These are phyloP conservation scores for Drosophila ogumai DNA, from an alignment of 1,140 invertebrate genomes.

Conservation along the genomic window DNA sequence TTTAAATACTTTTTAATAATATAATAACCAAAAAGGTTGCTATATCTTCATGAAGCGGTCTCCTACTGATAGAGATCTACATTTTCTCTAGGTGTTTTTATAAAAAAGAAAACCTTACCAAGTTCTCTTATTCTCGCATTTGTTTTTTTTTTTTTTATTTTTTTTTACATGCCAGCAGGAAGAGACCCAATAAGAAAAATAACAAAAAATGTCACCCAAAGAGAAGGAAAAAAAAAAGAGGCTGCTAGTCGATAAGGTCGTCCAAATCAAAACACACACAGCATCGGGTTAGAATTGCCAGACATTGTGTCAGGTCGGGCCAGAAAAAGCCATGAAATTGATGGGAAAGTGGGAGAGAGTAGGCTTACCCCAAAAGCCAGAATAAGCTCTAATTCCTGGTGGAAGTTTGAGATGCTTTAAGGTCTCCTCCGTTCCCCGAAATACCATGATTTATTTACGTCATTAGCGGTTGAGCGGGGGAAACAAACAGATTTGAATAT, in stretches of 20 bases:
- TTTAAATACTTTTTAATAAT: neutral
- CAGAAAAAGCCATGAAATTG: conserved; percentile 1
- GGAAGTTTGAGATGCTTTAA: conserved; percentile 4
- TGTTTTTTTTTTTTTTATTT: conserved; percentile 4
- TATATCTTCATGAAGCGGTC: neutral
- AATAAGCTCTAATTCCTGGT: conserved; percentile 34
- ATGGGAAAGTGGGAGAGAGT: conserved; percentile 7
- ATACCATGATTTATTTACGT: conserved; percentile 35
- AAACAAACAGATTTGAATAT: conserved; percentile 9
- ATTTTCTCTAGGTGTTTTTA: conserved; percentile 5
- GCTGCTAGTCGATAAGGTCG: conserved; percentile 72
- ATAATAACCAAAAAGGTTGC: neutral
- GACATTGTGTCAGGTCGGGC: conserved; percentile 6
- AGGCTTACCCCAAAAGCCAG: conserved; percentile 7
- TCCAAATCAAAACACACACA: conserved; percentile 69
- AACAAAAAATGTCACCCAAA: conserved; percentile 57
- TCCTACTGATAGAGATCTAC: too few species aligned
- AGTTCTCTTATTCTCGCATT: conserved; percentile 16
- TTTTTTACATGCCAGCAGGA: conserved; percentile 3
- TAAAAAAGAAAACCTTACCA: neutral
- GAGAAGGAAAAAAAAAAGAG: conserved; percentile 27
- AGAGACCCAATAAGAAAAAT: conserved; percentile 24
- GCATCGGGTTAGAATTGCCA: conserved; percentile 44
- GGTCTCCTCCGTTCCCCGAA: neutral
- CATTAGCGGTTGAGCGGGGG: conserved; percentile 26